Conservation (phyloP, 1,140 invertebrate species). For the Bombus fervidus region DNA sequence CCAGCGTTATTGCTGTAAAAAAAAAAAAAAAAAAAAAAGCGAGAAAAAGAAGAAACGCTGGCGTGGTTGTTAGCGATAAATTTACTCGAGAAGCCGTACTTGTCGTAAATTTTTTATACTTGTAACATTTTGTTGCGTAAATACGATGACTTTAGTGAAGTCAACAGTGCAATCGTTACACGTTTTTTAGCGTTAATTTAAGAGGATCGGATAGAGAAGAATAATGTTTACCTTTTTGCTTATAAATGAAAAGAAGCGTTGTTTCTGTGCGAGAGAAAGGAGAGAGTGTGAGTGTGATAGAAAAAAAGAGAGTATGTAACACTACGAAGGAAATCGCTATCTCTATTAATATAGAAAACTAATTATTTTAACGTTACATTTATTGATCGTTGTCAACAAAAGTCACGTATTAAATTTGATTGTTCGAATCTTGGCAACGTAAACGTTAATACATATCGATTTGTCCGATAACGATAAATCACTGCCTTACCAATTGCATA, state of each 20-base stretch:
- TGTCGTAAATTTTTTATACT: constrained; percentile 59
- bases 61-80: constrained; percentile 50
- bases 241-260: constrained; percentile 33
- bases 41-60: not conserved
- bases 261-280: constrained; percentile 28
- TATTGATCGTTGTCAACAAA: constrained; percentile 7
- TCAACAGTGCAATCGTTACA: constrained; percentile 55
- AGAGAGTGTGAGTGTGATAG: not conserved
- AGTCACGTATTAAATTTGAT: not conserved
- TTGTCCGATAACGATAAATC: constrained; percentile 22
- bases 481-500: constrained; percentile 18
- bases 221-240: constrained; percentile 51
- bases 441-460: constrained; percentile 41
- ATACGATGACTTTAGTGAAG: constrained; percentile 54
- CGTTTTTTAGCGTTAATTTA: constrained; percentile 47
- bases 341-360: constrained; percentile 48
- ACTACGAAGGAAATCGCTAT: constrained; percentile 61
- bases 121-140: constrained; percentile 59
- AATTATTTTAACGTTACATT: constrained; percentile 1
- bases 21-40: fast-evolving
- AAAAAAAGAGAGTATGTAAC: constrained; percentile 12
- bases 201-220: constrained; percentile 39
- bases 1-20: constrained; percentile 35
- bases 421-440: not conserved
- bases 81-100: constrained; percentile 48